phyloP scores from a whole-genome alignment of 1,140 invertebrate genomes.

The Macrostomum lignano region DNA sequence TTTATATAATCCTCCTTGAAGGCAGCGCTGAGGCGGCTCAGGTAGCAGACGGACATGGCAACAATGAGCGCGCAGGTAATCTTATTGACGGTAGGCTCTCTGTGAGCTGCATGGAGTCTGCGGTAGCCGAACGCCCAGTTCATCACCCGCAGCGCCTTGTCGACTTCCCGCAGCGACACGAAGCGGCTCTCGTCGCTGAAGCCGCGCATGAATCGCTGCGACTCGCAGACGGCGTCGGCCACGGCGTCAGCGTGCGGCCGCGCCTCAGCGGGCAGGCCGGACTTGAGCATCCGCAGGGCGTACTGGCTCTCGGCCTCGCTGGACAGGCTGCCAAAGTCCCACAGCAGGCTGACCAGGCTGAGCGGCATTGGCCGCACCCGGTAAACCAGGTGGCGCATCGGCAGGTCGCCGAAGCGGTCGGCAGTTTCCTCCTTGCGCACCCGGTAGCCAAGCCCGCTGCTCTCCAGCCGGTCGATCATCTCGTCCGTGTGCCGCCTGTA shows the following conservation, averaged over 20 bases:
- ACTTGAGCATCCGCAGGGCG: slow-evolving; percentile 15
- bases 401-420: slow-evolving; percentile 15
- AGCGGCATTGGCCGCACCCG: slow-evolving; percentile 15
- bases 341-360: slow-evolving; percentile 17
- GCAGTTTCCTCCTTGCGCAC: slow-evolving; percentile 15
- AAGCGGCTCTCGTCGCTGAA: slow-evolving; percentile 21
- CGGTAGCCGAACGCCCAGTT: slow-evolving; percentile 13
- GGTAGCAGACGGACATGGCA: slow-evolving; percentile 13
- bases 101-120: no score
- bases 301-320: slow-evolving; percentile 13
- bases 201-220: slow-evolving; percentile 17
- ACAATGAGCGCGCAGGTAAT: slow-evolving; percentile 14
- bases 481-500: slow-evolving; percentile 19
- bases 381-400: slow-evolving; percentile 19
- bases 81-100: slow-evolving; percentile 10
- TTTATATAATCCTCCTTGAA: slow-evolving; percentile 8
- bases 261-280: no score
- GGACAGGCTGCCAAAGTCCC: slow-evolving; percentile 19
- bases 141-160: slow-evolving; percentile 14
- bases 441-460: slow-evolving; percentile 17
- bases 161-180: slow-evolving; percentile 20
- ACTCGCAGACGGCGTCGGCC: slow-evolving; percentile 11
- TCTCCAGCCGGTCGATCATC: slow-evolving; percentile 15
- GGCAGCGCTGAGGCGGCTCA: slow-evolving; percentile 9
- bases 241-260: slow-evolving; percentile 7